phyloP scores from a whole-genome alignment of 2,113 vertebrate genomes.

The Scartelaos histophorus region DNA sequence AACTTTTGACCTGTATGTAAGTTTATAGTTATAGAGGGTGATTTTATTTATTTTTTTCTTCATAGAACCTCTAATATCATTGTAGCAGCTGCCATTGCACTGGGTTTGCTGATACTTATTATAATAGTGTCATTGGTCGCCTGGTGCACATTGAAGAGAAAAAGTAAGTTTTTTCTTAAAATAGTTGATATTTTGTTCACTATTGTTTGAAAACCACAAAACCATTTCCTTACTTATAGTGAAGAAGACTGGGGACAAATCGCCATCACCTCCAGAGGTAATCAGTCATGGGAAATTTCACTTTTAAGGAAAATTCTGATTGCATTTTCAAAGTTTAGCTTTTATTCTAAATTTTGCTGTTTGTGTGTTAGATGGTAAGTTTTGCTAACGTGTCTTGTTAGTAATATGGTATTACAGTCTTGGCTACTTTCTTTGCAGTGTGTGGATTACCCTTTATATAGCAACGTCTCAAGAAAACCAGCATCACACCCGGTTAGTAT shows the following conservation, averaged over 20 bases:
- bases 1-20: no score
- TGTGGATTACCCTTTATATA: conserved; percentile 11
- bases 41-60: not conserved
- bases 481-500: not conserved
- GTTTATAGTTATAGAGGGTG: not conserved
- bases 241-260: not conserved
- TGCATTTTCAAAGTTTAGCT: no score
- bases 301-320: no score
- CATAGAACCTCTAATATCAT: not conserved
- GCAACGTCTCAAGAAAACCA: not conserved
- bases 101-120: conserved; percentile 29
- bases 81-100: conserved; percentile 13
- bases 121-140: conserved; percentile 7
- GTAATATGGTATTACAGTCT: not conserved
- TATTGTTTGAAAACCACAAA: not conserved
- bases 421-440: conserved; percentile 6
- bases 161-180: conserved; percentile 23
- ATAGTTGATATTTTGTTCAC: not conserved
- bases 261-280: conserved; percentile 9
- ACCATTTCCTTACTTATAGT: not conserved
- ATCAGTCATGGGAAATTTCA: not conserved
- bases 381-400: not conserved
- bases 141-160: conserved; percentile 27
- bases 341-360: not conserved
- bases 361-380: not conserved